Evolutionary conservation across 2,888 invertebrate species (phyloP).

Genomic region (Plebejus argus): DNA sequence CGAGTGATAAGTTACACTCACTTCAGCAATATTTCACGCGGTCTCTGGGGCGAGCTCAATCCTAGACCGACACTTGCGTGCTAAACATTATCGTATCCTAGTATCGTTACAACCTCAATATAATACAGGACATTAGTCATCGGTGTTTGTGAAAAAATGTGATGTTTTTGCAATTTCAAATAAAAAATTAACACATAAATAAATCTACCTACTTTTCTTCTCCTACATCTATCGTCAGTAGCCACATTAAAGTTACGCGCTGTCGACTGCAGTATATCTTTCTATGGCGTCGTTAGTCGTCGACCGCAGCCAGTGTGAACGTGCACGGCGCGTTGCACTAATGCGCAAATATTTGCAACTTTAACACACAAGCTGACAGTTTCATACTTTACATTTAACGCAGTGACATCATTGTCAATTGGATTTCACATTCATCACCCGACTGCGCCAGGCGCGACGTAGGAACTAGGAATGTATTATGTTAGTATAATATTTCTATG

Average conservation of each 20-base stretch:
- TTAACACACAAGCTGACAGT: not conserved
- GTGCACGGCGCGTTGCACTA: not conserved
- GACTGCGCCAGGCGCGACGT: too few relatives aligned
- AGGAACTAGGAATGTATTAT: too few relatives aligned
- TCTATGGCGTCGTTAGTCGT: too few relatives aligned
- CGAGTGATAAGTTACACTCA: conserved; percentile 10
- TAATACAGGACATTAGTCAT: not conserved
- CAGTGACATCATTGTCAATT: not conserved
- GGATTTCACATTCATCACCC: not conserved
- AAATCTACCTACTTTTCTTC: too few relatives aligned
- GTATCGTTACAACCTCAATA: not conserved
- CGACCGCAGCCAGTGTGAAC: not conserved
- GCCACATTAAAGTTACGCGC: too few relatives aligned
- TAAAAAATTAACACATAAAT: too few relatives aligned
- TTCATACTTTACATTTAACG: not conserved
- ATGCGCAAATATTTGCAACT: not conserved
- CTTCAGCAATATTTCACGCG: not conserved
- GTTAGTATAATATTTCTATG: too few relatives aligned
- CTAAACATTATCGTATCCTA: not conserved
- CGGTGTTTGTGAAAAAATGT: too few relatives aligned
- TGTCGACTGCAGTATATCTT: too few relatives aligned
- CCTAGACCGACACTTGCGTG: not conserved
- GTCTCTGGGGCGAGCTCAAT: not conserved
- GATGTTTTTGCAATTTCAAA: too few relatives aligned
- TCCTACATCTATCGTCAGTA: too few relatives aligned